A percentile compares a stretch with the other conserved stretches of the same genome.
Evolutionary conservation across 2,888 invertebrate species (phyloP).

Genomic region (Xanthorhoe spadicearia): DNA sequence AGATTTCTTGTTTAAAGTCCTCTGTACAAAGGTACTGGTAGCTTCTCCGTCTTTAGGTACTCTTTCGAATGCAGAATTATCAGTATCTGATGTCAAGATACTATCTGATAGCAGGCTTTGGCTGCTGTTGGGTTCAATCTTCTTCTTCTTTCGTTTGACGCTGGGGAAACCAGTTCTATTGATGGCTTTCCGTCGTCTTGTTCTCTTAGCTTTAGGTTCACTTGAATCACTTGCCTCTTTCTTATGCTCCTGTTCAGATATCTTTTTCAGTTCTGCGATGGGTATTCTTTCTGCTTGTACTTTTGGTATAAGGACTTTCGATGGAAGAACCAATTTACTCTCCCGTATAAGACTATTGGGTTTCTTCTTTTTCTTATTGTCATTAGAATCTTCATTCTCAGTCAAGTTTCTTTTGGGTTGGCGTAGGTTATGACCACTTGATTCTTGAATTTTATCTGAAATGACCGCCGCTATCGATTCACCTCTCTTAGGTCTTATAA

Average conservation of each 20-base stretch:
- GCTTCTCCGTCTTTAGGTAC: constrained; percentile 89
- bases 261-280: constrained; percentile 61
- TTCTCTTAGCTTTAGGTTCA: constrained; percentile 73
- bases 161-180: constrained; percentile 96
- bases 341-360: constrained; percentile 73
- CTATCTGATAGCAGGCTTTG: constrained; percentile 64
- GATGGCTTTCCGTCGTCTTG: constrained; percentile 90
- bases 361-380: constrained; percentile 77
- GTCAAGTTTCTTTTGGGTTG: constrained; percentile 75
- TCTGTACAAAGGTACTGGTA: constrained; percentile 86
- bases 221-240: constrained; percentile 56
- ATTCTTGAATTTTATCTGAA: constrained; percentile 80
- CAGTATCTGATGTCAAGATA: constrained; percentile 74
- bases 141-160: constrained; percentile 92
- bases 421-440: constrained; percentile 76
- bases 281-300: constrained; percentile 71
- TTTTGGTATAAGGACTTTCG: constrained; percentile 73
- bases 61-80: constrained; percentile 85
- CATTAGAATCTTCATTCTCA: constrained; percentile 70
- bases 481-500: constrained; percentile 74
- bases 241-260: constrained; percentile 59
- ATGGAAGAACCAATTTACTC: constrained; percentile 76
- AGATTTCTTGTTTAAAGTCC: constrained; percentile 79
- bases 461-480: constrained; percentile 79
- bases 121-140: constrained; percentile 64